Base-by-base conservation (phyloP, 1,140 invertebrate species). In the Hyles vespertilio region DNA sequence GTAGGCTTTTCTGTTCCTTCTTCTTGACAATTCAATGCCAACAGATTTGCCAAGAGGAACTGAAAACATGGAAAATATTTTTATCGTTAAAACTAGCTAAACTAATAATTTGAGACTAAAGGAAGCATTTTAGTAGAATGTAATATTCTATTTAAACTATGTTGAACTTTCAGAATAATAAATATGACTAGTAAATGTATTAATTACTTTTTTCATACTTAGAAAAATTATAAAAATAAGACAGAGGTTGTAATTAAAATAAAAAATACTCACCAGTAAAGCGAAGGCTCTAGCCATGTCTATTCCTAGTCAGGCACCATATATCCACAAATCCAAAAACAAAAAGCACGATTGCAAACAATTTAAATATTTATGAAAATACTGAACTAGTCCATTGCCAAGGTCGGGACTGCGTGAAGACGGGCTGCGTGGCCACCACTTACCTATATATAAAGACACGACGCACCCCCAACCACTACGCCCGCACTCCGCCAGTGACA, bases 401-500 rank as follows among this genome's bases (percentile, higher is more conserved):
- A 87, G 82, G 80, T 85, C 73, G 81, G 64, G 66, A 58, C 70
- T 69, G 74, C 59, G 67, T 69, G 67, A 85, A 87, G 77, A 85
- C 80, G 74, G 62, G 51, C 65, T 34, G 65, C 56, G 58, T 61
- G 62, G 51, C 67, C 81, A 77, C 69, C 76, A 82, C 78, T 67
- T 67, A 78, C 72, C 79, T 87, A 85, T 87, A 79, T 87, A 87
- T 85, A 84, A 84, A 84, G 73, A 62, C 82, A 84, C 82, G 67
- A 59, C 44, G 64, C 70, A 78, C 61, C 66, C 65, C 68, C 63
- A 33, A 49, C 51, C 53, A 49, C 8, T 36, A 46, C 56, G 48
- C 55, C 32, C 58, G 36, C 36, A 5, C 36, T 40, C 0, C 36
- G 36, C 36, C 8, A 8, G 5, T 40, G 48, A 55, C 36, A 58